Percentiles rank a stretch among this genome's conserved stretches.
phyloP scores from a whole-genome alignment of 2,888 invertebrate genomes.

The Ptychoptera albimana region DNA sequence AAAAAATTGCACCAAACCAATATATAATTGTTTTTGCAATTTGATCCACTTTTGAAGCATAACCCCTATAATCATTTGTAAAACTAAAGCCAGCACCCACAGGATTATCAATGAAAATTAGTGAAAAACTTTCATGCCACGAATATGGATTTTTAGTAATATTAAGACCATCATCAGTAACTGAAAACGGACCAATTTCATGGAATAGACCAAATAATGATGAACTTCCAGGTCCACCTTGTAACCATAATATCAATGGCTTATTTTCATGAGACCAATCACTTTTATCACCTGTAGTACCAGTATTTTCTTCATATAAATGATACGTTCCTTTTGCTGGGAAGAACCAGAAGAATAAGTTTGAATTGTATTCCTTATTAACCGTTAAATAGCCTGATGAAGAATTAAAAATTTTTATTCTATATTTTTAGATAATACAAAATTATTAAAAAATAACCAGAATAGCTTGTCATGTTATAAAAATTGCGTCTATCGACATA shows the following conservation, averaged over 20 bases:
- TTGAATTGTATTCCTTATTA: slow-evolving; percentile 51
- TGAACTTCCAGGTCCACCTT: slow-evolving; percentile 42
- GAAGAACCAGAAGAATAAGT: slow-evolving; percentile 77
- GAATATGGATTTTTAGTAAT: slow-evolving; percentile 35
- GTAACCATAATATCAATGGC: slow-evolving; percentile 42
- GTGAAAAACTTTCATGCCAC: slow-evolving; percentile 45
- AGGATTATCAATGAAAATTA: slow-evolving; percentile 51
- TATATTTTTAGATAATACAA: slow-evolving; percentile 23
- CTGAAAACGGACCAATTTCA: slow-evolving; percentile 45
- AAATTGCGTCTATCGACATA: slow-evolving; percentile 21
- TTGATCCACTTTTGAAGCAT: slow-evolving; percentile 42
- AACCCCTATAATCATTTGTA: slow-evolving; percentile 40
- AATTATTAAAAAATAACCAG: slow-evolving; percentile 34
- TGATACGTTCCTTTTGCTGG: slow-evolving; percentile 34
- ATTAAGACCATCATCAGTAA: slow-evolving; percentile 29
- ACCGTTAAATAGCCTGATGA: slow-evolving; percentile 48
- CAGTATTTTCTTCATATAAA: slow-evolving; percentile 28
- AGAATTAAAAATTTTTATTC: slow-evolving; percentile 30
- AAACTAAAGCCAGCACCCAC: slow-evolving; percentile 52
- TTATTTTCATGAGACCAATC: slow-evolving; percentile 31
- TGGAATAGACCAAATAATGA: slow-evolving; percentile 40
- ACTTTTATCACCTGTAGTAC: slow-evolving; percentile 32
- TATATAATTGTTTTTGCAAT: slow-evolving; percentile 46
- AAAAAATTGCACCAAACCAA: slow-evolving; percentile 44
- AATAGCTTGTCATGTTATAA: slow-evolving; percentile 31